Conservation (phyloP, 2,113 vertebrate genomes). For the Vicugna pacos region DNA sequence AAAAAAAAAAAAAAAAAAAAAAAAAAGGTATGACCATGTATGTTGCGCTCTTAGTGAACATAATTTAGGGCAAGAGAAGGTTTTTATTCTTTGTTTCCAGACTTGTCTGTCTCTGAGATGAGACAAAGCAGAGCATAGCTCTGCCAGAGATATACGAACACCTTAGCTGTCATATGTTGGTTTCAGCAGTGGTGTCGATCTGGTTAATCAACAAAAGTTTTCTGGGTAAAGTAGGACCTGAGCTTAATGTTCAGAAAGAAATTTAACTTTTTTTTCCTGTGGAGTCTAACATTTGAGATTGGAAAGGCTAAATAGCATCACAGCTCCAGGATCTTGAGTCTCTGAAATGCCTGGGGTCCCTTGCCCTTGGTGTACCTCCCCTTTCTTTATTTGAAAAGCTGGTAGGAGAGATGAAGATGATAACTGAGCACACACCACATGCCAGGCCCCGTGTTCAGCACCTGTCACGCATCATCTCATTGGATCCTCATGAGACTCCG, state of each 20-base stretch:
- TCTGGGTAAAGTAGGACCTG: neutral
- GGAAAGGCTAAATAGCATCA: neutral
- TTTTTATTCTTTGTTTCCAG: neutral
- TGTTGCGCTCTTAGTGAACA: neutral
- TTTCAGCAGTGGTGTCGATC: neutral
- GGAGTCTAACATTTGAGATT: neutral
- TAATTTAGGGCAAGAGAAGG: neutral
- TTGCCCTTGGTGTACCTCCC: neutral
- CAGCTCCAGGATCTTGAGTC: neutral
- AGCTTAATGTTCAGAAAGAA: neutral
- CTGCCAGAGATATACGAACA: neutral
- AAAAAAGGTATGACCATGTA: neutral
- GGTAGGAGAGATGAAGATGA: neutral
- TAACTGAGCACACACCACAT: accelerated
- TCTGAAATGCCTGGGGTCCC: neutral
- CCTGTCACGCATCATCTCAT: neutral
- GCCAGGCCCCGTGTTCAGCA: neutral
- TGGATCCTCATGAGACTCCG: neutral
- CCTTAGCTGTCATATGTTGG: accelerated
- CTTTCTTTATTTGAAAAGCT: neutral
- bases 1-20: neutral
- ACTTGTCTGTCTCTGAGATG: neutral
- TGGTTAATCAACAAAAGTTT: neutral
- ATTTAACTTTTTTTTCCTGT: neutral
- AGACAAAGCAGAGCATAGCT: neutral